Conservation (phyloP, 2,113 vertebrate species). For the Procapra przewalskii region DNA sequence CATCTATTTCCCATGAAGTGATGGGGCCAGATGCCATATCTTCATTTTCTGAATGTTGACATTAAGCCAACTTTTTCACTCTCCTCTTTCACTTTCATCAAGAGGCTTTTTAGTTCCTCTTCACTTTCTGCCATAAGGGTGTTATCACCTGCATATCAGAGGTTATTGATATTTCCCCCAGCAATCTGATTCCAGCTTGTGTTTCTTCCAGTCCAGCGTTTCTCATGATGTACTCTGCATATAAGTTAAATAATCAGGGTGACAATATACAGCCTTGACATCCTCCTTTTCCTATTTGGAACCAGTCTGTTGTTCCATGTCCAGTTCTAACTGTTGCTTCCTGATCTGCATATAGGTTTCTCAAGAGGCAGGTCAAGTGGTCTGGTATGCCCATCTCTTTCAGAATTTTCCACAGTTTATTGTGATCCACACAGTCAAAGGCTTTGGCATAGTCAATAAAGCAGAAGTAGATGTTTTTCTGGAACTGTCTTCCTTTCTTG, state of each 20-base stretch:
- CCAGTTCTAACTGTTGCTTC: neutral
- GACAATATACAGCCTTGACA: neutral
- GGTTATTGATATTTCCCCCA: neutral
- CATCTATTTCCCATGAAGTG: neutral
- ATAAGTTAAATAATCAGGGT: neutral
- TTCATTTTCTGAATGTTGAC: neutral
- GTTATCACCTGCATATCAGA: neutral
- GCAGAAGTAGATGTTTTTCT: neutral
- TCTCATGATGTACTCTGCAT: neutral
- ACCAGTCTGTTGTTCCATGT: neutral
- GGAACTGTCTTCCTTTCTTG: too few species aligned
- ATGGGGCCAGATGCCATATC: neutral
- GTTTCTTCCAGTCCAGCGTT: fast-evolving
- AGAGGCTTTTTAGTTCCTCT: neutral
- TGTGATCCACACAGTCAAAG: neutral
- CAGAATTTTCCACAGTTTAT: neutral
- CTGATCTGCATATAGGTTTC: neutral
- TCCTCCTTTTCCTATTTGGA: neutral
- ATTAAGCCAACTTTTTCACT: neutral
- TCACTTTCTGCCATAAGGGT: neutral
- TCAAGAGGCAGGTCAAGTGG: neutral
- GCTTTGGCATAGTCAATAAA: neutral
- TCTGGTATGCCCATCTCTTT: neutral
- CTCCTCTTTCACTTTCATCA: neutral
- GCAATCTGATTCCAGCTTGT: neutral